Evolutionary conservation across 2,797 vertebrate species (phyloP).

Genomic region (Toxotes lorentzi): DNA sequence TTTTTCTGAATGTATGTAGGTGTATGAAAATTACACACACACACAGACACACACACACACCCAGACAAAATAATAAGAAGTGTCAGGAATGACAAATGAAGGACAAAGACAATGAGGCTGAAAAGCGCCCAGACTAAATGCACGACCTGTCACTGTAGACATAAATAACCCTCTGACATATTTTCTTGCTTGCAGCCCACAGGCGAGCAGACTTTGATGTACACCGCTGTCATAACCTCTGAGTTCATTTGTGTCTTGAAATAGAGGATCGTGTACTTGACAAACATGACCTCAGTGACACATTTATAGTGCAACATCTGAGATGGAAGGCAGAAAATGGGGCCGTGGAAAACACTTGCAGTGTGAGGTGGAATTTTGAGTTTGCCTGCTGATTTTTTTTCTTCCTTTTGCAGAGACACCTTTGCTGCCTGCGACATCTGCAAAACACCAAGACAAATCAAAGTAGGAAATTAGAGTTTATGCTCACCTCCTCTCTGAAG

Average conservation of each 20-base stretch:
- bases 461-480: background rate
- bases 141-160: background rate
- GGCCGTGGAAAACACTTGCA: constrained; percentile 6
- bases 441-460: background rate
- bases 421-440: background rate
- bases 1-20: background rate
- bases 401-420: background rate
- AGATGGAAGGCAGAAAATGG: background rate
- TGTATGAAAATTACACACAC: background rate
- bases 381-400: background rate
- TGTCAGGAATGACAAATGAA: constrained; percentile 27
- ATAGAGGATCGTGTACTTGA: constrained; percentile 36
- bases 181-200: background rate
- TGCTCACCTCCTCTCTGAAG: constrained; percentile 84
- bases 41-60: background rate
- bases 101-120: constrained; percentile 30
- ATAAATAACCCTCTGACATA: constrained; percentile 43
- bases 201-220: constrained; percentile 35
- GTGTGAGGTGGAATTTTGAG: constrained; percentile 1
- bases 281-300: constrained; percentile 29
- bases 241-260: constrained; percentile 29
- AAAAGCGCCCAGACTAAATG: constrained; percentile 8
- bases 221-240: constrained; percentile 30
- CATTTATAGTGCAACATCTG: constrained; percentile 30
- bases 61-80: constrained; percentile 11